Evolutionary conservation across 2,113 vertebrate species (phyloP).

Genomic region (Mionectes macconnelli): DNA sequence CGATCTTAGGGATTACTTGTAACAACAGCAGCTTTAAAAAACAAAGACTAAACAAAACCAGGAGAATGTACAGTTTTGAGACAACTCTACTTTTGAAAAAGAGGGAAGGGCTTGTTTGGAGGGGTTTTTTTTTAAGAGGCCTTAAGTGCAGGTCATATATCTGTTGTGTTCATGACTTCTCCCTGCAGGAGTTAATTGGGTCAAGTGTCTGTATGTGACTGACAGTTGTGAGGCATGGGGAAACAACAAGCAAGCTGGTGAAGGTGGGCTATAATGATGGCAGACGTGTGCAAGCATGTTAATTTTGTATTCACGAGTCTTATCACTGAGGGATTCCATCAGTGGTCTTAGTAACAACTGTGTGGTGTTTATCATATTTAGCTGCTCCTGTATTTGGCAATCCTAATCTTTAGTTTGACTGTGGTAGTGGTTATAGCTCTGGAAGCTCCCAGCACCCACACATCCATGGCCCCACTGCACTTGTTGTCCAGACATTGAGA

Average conservation of each 20-base stretch:
- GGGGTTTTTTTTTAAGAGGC: not conserved
- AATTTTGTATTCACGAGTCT: not conserved
- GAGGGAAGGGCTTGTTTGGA: not conserved
- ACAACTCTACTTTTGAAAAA: not conserved
- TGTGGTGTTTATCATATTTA: not conserved
- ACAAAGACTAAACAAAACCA: not conserved
- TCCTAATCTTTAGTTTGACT: not conserved
- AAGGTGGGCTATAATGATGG: not conserved
- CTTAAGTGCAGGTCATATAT: not conserved
- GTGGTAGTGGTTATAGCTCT: not conserved
- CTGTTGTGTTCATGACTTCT: not conserved
- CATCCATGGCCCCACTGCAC: accelerated
- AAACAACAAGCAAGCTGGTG: not conserved
- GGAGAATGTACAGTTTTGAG: not conserved
- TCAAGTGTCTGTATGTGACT: not conserved
- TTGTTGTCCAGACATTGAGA: not conserved
- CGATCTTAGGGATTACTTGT: not conserved
- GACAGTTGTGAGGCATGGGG: not conserved
- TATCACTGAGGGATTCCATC: not conserved
- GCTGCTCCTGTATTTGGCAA: not conserved
- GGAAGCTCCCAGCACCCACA: not conserved
- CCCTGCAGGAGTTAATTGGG: not conserved
- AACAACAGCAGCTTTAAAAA: slow-evolving; percentile 2
- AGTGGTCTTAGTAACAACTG: not conserved
- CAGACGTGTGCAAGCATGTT: not conserved